phyloP scores from a whole-genome alignment of 2,797 vertebrate genomes.

The Peromyscus attwateri region DNA sequence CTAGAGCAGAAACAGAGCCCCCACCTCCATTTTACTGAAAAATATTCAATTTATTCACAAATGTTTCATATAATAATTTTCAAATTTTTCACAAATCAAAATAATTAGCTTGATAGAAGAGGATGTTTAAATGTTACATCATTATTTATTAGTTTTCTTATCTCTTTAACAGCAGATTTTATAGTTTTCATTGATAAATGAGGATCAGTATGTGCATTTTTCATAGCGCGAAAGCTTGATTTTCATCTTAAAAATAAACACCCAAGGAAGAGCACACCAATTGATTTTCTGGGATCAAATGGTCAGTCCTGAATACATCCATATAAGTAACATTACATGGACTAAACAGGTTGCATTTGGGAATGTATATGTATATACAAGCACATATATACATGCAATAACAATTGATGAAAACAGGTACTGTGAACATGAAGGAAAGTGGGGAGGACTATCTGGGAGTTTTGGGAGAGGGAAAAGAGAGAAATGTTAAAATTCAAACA shows the following conservation, averaged over 20 bases:
- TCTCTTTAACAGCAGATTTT: not conserved
- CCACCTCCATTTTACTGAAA: not conserved
- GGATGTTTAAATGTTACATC: not conserved
- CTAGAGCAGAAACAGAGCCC: slow-evolving; percentile 10
- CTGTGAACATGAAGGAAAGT: not conserved
- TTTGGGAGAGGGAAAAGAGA: not conserved
- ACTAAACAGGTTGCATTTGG: not conserved
- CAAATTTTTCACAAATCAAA: not conserved
- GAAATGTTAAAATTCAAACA: not conserved
- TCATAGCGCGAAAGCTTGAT: not conserved
- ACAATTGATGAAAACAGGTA: not conserved
- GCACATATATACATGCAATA: not conserved
- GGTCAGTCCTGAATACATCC: not conserved
- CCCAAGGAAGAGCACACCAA: not conserved
- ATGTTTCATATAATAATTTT: not conserved
- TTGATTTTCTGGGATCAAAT: not conserved
- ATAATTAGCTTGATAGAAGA: not conserved
- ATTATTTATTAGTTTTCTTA: not conserved
- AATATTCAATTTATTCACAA: not conserved
- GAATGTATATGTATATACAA: not conserved
- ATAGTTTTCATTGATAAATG: not conserved
- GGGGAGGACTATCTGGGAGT: not conserved
- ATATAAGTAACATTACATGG: not conserved
- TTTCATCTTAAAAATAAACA: not conserved
- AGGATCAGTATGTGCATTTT: not conserved